Conservation (phyloP, 2,888 invertebrate genomes). For the Venusia cambrica region DNA sequence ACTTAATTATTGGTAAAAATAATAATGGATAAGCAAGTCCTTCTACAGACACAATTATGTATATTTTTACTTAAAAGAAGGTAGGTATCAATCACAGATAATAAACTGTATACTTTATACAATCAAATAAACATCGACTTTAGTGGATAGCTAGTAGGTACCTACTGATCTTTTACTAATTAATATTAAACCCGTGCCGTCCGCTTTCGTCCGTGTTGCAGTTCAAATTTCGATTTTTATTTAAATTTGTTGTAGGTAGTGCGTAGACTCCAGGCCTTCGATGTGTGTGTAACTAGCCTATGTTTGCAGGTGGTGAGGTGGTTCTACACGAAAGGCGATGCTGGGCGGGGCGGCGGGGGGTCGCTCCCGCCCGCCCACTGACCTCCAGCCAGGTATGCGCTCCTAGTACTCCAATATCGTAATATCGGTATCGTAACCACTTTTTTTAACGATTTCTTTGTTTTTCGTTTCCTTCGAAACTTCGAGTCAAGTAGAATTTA, state of each 20-base stretch:
- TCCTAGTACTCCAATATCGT: conserved; percentile 47
- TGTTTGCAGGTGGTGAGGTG: conserved; percentile 70
- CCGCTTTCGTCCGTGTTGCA: conserved; percentile 6
- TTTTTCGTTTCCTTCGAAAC: conserved; percentile 6
- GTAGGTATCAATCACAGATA: too few relatives aligned
- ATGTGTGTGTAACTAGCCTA: conserved; percentile 23
- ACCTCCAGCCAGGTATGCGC: conserved; percentile 70
- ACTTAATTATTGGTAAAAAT: too few relatives aligned
- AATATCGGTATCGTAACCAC: conserved; percentile 24
- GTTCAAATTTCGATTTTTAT: conserved; percentile 10
- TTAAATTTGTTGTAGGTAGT: conserved; percentile 11
- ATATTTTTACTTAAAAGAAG: too few relatives aligned
- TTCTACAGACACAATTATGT: too few relatives aligned
- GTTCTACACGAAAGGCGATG: conserved; percentile 67
- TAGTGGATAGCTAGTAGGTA: too few relatives aligned
- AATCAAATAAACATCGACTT: too few relatives aligned
- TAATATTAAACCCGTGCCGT: too few relatives aligned
- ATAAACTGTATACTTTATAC: too few relatives aligned
- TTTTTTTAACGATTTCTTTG: conserved; percentile 13
- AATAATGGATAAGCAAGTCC: too few relatives aligned
- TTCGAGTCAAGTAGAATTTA: too few relatives aligned
- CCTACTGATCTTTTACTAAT: too few relatives aligned
- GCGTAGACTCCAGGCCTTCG: too few relatives aligned
- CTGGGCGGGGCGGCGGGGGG: conserved; percentile 81
- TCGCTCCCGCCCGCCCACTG: conserved; percentile 80